These are phyloP conservation scores for Pluvianellus socialis DNA, from an alignment of 2,113 vertebrate genomes.

Conservation along the genomic window DNA sequence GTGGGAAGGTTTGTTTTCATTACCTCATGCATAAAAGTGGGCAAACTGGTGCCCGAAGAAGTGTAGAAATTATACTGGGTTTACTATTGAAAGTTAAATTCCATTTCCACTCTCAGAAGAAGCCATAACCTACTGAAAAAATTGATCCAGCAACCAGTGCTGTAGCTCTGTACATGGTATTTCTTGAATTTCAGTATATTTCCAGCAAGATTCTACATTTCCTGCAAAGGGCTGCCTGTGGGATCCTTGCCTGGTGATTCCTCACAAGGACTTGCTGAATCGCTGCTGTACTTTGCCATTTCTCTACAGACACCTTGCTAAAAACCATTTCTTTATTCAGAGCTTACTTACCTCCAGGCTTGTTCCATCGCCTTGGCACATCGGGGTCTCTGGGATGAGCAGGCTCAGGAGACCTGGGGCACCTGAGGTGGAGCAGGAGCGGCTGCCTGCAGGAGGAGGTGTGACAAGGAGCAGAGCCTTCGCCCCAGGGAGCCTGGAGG, in stretches of 20 bases:
- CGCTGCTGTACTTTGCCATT: neutral
- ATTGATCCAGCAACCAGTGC: neutral
- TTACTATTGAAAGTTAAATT: neutral
- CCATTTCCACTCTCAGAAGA: neutral
- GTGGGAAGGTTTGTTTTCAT: conserved; percentile 25
- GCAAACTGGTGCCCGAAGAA: neutral
- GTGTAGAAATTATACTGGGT: neutral
- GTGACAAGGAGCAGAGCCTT: neutral
- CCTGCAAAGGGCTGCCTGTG: neutral
- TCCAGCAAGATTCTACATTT: neutral
- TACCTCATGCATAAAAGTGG: conserved; percentile 11
- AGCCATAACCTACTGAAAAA: neutral
- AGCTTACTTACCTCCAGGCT: neutral
- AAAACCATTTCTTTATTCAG: neutral
- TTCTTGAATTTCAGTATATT: neutral
- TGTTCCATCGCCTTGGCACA: neutral
- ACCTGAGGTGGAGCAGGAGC: neutral
- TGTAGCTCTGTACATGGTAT: neutral
- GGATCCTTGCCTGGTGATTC: neutral
- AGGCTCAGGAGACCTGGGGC: neutral
- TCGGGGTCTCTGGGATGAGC: neutral
- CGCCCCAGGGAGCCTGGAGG: neutral
- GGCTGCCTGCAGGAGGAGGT: neutral
- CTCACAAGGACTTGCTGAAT: neutral
- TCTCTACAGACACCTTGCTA: neutral